Percentiles rank a stretch among this genome's conserved stretches.
phyloP scores from a whole-genome alignment of 2,888 invertebrate genomes.

The Lithosia quadra region DNA sequence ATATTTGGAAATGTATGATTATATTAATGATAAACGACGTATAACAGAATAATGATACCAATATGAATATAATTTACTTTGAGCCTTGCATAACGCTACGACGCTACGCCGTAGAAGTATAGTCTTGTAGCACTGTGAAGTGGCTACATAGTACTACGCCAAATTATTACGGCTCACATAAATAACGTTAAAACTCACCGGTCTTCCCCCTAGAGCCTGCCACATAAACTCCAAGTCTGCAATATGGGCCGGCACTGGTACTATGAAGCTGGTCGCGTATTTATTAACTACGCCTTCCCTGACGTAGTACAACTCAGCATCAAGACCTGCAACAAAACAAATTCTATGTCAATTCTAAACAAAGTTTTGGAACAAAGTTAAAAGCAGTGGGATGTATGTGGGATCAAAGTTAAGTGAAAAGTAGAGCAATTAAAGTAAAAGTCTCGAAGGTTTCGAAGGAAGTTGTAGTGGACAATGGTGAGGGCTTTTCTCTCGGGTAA shows the following conservation, averaged over 20 bases:
- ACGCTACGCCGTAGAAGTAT: slow-evolving; percentile 3
- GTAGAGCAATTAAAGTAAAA: slow-evolving; percentile 7
- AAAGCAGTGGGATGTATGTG: background rate
- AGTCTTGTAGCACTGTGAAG: background rate
- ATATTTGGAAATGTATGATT: no score
- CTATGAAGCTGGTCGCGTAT: slow-evolving; percentile 94
- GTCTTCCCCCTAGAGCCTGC: slow-evolving; percentile 91
- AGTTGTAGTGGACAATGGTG: background rate
- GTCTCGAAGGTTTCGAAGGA: background rate
- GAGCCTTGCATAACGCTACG: background rate
- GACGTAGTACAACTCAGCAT: slow-evolving; percentile 94
- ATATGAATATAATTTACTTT: no score
- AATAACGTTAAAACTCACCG: slow-evolving; percentile 86
- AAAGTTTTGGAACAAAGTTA: background rate
- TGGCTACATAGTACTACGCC: background rate
- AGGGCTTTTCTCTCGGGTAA: background rate
- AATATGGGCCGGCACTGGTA: slow-evolving; percentile 93
- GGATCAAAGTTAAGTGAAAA: slow-evolving; percentile 6
- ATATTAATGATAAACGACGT: no score
- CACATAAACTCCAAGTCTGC: slow-evolving; percentile 94
- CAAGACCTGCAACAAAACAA: slow-evolving; percentile 87
- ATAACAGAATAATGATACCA: no score
- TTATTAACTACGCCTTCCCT: slow-evolving; percentile 94
- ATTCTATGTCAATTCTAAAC: background rate
- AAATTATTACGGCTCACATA: background rate